Evolutionary conservation across 1,140 invertebrate genomes (phyloP).

Genomic region (Zaprionus inermis): DNA sequence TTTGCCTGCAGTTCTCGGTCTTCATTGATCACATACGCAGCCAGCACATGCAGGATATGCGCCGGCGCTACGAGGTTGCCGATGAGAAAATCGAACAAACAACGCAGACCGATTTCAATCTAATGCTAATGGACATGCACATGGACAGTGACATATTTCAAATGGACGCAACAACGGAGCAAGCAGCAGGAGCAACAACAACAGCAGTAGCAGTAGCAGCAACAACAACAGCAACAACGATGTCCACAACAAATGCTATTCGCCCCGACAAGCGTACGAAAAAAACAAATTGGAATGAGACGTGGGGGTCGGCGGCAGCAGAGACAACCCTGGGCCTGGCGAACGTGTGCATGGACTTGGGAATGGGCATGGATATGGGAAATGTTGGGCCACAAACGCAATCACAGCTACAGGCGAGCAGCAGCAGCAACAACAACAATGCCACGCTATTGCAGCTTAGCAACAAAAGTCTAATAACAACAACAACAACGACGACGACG

Average conservation of each 20-base stretch:
- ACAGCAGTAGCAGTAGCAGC: constrained; percentile 4
- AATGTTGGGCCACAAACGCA: constrained; percentile 34
- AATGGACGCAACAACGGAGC: background rate
- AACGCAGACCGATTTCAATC: constrained; percentile 63
- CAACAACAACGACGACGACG: constrained; percentile 19
- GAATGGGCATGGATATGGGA: constrained; percentile 32
- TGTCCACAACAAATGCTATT: constrained; percentile 34
- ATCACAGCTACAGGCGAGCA: constrained; percentile 16
- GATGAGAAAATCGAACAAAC: constrained; percentile 52
- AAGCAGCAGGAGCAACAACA: constrained; percentile 4
- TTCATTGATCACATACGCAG: constrained; percentile 73
- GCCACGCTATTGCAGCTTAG: constrained; percentile 28
- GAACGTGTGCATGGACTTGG: constrained; percentile 45
- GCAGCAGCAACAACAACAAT: constrained; percentile 31
- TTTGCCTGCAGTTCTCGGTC: constrained; percentile 76
- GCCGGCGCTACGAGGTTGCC: constrained; percentile 57
- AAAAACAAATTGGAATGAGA: constrained; percentile 49
- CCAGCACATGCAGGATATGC: constrained; percentile 70
- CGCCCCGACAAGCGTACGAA: constrained; percentile 49
- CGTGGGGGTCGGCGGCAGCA: constrained; percentile 7
- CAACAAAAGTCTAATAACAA: constrained; percentile 25
- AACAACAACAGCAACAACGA: constrained; percentile 1
- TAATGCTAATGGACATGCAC: constrained; percentile 62
- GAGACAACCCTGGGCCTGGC: constrained; percentile 23
- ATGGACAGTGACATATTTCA: constrained; percentile 18